Evolutionary conservation across 2,888 invertebrate genomes (phyloP).

Genomic region (Julus scanicus): DNA sequence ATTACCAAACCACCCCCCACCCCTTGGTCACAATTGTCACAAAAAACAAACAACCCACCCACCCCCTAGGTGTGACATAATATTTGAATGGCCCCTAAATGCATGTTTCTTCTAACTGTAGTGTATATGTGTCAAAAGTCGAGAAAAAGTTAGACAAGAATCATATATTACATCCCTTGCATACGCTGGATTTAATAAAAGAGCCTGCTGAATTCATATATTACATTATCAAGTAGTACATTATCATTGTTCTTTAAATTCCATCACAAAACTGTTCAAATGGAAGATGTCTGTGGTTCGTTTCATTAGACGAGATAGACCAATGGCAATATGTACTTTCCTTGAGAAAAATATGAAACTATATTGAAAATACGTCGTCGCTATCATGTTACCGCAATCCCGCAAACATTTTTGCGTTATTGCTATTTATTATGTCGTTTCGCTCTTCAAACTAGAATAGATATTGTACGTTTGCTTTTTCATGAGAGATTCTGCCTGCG

Average conservation of each 20-base stretch:
- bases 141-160: too few species aligned
- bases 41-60: too few species aligned
- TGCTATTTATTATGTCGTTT: conserved; percentile 42
- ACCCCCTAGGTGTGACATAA: too few species aligned
- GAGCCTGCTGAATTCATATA: neutral
- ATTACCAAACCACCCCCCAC: too few species aligned
- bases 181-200: neutral
- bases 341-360: conserved; percentile 4
- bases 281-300: neutral
- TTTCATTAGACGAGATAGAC: neutral
- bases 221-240: neutral
- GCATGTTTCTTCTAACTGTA: too few species aligned
- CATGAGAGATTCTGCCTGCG: neutral
- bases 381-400: conserved; percentile 5
- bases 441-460: neutral
- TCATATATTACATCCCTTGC: neutral
- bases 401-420: conserved; percentile 6
- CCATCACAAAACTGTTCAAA: neutral
- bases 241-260: neutral
- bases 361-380: conserved; percentile 15
- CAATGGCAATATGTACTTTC: neutral
- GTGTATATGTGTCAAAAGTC: too few species aligned
- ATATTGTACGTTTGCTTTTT: neutral
- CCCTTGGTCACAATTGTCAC: too few species aligned
- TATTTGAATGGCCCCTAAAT: too few species aligned